Percentiles rank a stretch among this genome's conserved stretches.
Evolutionary conservation across 2,888 invertebrate species (phyloP).

Genomic region (Biston betularia): DNA sequence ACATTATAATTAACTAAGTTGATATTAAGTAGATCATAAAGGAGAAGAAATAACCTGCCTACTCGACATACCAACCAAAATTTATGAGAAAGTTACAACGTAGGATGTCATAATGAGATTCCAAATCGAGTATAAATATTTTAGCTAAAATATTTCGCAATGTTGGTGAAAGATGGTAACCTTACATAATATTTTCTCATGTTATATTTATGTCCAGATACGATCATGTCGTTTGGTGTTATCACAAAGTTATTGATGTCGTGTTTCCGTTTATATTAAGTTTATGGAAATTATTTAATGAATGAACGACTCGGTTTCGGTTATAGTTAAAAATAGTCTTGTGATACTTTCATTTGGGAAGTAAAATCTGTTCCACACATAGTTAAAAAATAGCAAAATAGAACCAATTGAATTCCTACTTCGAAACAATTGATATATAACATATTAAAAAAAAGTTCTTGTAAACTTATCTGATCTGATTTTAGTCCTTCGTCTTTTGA

Average conservation of each 20-base stretch:
- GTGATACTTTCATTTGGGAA: too few relatives aligned
- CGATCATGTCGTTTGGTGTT: slow-evolving; percentile 3
- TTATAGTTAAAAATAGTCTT: too few relatives aligned
- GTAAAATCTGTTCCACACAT: too few relatives aligned
- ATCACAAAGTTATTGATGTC: slow-evolving; percentile 5
- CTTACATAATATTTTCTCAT: slow-evolving; percentile 9
- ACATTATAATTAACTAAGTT: too few relatives aligned
- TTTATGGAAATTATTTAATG: slow-evolving; percentile 8
- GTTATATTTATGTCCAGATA: slow-evolving; percentile 16
- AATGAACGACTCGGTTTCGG: not conserved
- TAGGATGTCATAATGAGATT: not conserved
- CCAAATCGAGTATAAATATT: slow-evolving; percentile 7
- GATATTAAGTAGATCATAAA: not conserved
- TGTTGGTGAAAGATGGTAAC: not conserved
- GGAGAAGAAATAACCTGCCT: not conserved
- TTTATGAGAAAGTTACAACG: slow-evolving; percentile 1
- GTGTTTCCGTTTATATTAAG: slow-evolving; percentile 15
- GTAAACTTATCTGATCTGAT: too few relatives aligned
- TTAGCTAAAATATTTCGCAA: slow-evolving; percentile 21
- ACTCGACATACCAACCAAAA: not conserved
- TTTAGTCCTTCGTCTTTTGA: too few relatives aligned
- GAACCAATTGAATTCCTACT: too few relatives aligned
- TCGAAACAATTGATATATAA: too few relatives aligned
- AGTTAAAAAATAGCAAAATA: too few relatives aligned
- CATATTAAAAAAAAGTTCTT: too few relatives aligned